Conservation (phyloP, 2,113 vertebrate species). For the Vicugna pacos region DNA sequence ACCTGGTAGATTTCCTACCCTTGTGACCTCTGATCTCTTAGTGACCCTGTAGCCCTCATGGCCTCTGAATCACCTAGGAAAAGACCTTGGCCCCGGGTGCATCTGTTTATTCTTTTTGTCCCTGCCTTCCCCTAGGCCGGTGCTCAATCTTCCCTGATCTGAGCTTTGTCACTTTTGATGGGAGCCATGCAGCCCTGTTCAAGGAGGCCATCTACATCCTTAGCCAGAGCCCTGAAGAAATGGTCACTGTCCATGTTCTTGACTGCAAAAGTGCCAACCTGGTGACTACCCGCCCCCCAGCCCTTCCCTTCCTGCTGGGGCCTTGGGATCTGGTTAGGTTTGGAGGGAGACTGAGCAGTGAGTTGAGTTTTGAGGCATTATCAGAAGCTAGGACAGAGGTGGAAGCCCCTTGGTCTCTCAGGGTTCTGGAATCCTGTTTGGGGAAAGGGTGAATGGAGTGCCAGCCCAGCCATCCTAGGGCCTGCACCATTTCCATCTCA, state of each 20-base stretch:
- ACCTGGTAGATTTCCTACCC: not conserved
- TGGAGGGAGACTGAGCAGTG: not conserved
- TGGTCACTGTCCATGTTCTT: slow-evolving; percentile 90
- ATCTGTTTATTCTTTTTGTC: not conserved
- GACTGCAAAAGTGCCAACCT: slow-evolving; percentile 91
- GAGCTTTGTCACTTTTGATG: slow-evolving; percentile 96
- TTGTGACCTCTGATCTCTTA: not conserved
- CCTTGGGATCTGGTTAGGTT: not conserved
- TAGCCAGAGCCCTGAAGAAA: slow-evolving; percentile 92
- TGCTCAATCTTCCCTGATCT: slow-evolving; percentile 97
- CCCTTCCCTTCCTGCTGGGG: not conserved
- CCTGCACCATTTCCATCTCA: not conserved
- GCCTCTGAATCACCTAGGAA: not conserved
- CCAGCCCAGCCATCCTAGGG: not conserved
- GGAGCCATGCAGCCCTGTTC: slow-evolving; percentile 92
- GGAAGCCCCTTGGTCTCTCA: not conserved
- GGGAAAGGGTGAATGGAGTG: not conserved
- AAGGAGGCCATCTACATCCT: slow-evolving; percentile 95
- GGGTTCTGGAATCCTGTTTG: rapidly evolving
- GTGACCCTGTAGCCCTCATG: not conserved
- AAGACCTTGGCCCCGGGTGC: not conserved
- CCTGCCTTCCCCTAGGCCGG: slow-evolving; percentile 88
- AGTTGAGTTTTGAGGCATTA: not conserved
- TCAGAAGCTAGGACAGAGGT: not conserved
- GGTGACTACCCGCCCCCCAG: slow-evolving; percentile 79